Percentiles rank a stretch among this genome's conserved stretches.
These are phyloP conservation scores for Atractosteus spatula DNA, from an alignment of 2,113 vertebrate genomes.

Conservation along the genomic window DNA sequence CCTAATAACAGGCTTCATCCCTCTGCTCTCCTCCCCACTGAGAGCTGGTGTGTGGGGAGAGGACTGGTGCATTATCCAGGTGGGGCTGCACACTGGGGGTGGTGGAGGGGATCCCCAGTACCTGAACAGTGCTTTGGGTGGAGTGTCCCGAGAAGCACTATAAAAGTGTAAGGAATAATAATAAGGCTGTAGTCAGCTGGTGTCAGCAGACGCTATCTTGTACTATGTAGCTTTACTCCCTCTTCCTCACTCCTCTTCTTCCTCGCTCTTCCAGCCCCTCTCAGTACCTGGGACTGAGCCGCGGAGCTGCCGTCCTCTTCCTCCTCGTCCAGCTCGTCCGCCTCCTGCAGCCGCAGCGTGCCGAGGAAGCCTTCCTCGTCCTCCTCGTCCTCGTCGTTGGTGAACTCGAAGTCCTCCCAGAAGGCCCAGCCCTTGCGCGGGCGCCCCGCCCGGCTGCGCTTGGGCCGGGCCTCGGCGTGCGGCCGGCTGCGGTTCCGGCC, in stretches of 20 bases:
- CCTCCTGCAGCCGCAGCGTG: neutral
- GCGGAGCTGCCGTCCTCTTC: conserved; percentile 6
- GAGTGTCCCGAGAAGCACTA: too few species aligned
- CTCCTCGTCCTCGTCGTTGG: conserved; percentile 47
- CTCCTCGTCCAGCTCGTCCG: neutral
- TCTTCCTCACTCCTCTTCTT: neutral
- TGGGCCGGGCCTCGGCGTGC: conserved; percentile 30
- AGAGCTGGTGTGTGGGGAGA: too few species aligned
- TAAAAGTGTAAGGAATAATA: too few species aligned
- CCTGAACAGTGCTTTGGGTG: too few species aligned
- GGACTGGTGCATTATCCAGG: too few species aligned
- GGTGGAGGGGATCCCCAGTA: too few species aligned
- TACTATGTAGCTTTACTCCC: neutral
- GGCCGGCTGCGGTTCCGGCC: conserved; percentile 31
- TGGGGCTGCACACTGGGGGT: too few species aligned
- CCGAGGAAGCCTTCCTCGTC: conserved; percentile 27
- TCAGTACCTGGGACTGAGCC: conserved; percentile 37
- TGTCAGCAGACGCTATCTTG: too few species aligned
- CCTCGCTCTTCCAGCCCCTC: conserved; percentile 17
- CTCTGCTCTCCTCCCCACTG: too few species aligned
- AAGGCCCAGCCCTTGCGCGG: conserved; percentile 3
- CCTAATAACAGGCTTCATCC: too few species aligned
- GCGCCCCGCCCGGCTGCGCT: conserved; percentile 21
- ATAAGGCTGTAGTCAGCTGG: too few species aligned
- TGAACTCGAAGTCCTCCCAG: conserved; percentile 42